phyloP scores from a whole-genome alignment of 2,113 vertebrate genomes.

The Albula glossodonta region DNA sequence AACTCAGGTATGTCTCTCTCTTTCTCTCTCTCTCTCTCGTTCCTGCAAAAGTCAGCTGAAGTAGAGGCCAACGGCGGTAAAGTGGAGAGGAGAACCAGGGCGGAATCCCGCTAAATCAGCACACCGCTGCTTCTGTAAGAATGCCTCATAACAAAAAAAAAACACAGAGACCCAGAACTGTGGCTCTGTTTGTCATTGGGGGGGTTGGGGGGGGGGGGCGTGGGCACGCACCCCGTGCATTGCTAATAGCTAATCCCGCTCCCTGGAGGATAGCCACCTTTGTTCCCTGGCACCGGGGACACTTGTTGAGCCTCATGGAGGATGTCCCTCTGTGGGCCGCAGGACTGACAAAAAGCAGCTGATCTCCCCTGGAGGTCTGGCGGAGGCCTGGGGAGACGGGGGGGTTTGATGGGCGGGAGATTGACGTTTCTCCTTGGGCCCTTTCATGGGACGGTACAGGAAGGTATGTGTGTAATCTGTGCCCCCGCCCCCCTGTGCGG shows the following conservation, averaged over 20 bases:
- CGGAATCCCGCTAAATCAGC: too few relatives aligned
- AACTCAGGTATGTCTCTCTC: too few relatives aligned
- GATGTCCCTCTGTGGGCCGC: background rate
- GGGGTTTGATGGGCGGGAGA: background rate
- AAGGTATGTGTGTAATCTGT: conserved; percentile 12
- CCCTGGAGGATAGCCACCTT: background rate
- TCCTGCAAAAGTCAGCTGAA: background rate
- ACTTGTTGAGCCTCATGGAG: background rate
- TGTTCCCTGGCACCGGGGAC: background rate
- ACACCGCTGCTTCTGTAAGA: too few relatives aligned
- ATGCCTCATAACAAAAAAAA: too few relatives aligned
- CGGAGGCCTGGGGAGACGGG: background rate
- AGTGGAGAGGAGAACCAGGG: too few relatives aligned
- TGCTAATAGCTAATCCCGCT: background rate
- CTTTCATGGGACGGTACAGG: background rate
- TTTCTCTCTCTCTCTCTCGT: background rate
- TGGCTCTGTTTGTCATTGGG: too few relatives aligned
- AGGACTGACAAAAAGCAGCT: conserved; percentile 21
- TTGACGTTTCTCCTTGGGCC: conserved; percentile 2
- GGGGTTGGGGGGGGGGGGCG: too few relatives aligned
- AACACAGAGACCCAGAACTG: too few relatives aligned
- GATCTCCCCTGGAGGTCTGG: conserved; percentile 12
- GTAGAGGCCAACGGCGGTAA: background rate
- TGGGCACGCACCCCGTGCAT: background rate
- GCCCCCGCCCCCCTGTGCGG: background rate